Evolutionary conservation across 2,797 vertebrate genomes (phyloP), one percentile per base, ranked within the genome.

Genomic region (Aulostomus chinensis): DNA sequence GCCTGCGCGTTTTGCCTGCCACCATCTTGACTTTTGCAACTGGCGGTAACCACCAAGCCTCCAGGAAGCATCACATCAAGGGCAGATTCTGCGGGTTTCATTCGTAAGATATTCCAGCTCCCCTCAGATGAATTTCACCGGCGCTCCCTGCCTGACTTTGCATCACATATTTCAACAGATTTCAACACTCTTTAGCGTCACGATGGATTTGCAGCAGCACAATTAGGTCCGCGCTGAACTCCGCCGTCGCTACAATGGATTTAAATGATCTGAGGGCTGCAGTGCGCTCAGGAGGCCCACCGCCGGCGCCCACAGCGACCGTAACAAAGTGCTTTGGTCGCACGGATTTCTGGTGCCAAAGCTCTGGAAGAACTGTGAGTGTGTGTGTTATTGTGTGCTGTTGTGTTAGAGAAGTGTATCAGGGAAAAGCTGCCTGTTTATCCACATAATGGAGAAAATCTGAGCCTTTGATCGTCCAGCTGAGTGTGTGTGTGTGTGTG

Each of bases 371-470:
- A 88, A 52, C 73, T 73, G 57, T 68, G 39, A 42, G 40, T 47
- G 33, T 45, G 49, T 52, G 54, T 35, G 47, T 33, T 34, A 35
- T 14, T 40, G 32, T 17, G 53, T 58, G 39, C n/a, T n/a, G n/a
- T n/a, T 51, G 68, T 65, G 53, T 36, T 62, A 61, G 45, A 30
- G 62, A 63, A 79, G 59, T 77, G 69, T 65, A 74, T 76, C 78
- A 54, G 66, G 70, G 54, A 68, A 76, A 80, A 81, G 69, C 53
- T 34, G 61, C 29, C 58, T 77, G 76, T 84, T 88, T 79, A 83
- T 65, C 52, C 75, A 59, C 74, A 90, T 86, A 91, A 91, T 87
- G 56, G 67, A 75, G 72, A 64, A 77, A 86, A 87, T 85, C 82
- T 86, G 77, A 68, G 65, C 52, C 72, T 90, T 84, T 90, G 83